These are phyloP conservation scores for Pempheris klunzingeri DNA, from an alignment of 2,797 vertebrate species.

Conservation along the genomic window DNA sequence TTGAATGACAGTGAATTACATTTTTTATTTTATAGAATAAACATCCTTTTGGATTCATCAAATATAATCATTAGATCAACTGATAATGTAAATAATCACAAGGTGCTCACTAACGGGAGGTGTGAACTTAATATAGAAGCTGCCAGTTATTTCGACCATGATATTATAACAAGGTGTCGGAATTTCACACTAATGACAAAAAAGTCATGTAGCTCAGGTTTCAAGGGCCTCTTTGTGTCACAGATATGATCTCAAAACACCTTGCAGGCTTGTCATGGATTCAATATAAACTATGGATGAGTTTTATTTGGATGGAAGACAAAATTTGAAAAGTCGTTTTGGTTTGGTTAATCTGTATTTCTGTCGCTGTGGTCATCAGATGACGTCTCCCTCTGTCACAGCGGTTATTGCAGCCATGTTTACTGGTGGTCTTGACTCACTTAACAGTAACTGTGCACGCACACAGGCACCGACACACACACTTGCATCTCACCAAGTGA, in stretches of 20 bases:
- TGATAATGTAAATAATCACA: neutral
- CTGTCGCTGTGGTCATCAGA: conserved; percentile 47
- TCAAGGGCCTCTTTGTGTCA: neutral
- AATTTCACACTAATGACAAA: neutral
- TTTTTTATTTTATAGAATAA: neutral
- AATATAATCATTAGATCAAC: neutral
- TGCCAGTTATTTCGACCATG: too few relatives aligned
- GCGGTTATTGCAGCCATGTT: conserved; percentile 57
- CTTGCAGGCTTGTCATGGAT: neutral
- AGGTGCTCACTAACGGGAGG: neutral
- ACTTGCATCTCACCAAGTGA: conserved; percentile 49
- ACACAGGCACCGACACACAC: conserved; percentile 33
- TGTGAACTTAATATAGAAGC: too few relatives aligned
- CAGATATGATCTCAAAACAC: neutral
- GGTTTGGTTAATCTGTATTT: conserved; percentile 47
- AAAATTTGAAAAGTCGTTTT: neutral
- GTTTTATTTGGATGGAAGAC: neutral
- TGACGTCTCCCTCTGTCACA: conserved; percentile 57
- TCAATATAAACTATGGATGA: neutral
- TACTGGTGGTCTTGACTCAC: conserved; percentile 70
- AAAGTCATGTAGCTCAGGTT: neutral
- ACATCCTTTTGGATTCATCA: neutral
- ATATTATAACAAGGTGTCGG: neutral
- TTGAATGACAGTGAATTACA: neutral
- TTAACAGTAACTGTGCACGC: conserved; percentile 31